A percentile compares a stretch with the other conserved stretches of the same genome.
Conservation (phyloP, 2,888 invertebrate genomes). For the Brachyptera putata region DNA sequence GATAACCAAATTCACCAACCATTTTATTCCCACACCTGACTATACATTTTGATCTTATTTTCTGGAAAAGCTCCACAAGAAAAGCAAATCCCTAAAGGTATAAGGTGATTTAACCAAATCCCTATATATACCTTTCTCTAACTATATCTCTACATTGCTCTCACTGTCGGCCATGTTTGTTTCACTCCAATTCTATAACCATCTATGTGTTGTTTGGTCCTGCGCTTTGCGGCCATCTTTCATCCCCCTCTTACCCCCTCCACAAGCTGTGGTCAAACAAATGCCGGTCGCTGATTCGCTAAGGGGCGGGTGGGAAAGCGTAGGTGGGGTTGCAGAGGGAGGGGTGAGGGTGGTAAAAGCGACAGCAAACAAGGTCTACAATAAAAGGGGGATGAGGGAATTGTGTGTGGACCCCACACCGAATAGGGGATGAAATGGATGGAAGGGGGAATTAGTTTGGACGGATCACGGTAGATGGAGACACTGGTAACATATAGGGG, state of each 20-base stretch:
- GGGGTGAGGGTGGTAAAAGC: constrained; percentile 7
- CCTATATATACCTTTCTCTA: neutral
- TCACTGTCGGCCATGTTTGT: constrained; percentile 27
- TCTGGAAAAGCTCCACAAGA: neutral
- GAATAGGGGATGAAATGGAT: neutral
- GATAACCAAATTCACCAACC: no score
- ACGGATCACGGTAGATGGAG: constrained; percentile 3
- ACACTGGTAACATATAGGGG: constrained; percentile 5
- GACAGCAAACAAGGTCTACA: constrained; percentile 20
- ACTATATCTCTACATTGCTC: constrained; percentile 1
- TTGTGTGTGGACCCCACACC: constrained; percentile 8
- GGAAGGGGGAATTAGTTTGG: constrained; percentile 15
- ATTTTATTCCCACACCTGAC: no score
- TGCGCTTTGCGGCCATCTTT: constrained; percentile 23
- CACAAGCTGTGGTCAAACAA: constrained; percentile 27
- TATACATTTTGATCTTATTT: no score
- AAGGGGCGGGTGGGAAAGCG: constrained; percentile 19
- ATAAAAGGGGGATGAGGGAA: constrained; percentile 12
- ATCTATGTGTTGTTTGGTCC: constrained; percentile 28
- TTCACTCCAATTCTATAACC: constrained; percentile 21
- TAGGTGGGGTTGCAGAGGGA: constrained; percentile 2
- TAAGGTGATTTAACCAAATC: constrained; percentile 22
- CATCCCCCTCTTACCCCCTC: constrained; percentile 21
- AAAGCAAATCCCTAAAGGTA: constrained; percentile 12
- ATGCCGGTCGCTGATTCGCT: constrained; percentile 25